Evolutionary conservation across 2,888 invertebrate species (phyloP), one percentile per base, ranked within the genome.

Genomic region (Unio pictorum): DNA sequence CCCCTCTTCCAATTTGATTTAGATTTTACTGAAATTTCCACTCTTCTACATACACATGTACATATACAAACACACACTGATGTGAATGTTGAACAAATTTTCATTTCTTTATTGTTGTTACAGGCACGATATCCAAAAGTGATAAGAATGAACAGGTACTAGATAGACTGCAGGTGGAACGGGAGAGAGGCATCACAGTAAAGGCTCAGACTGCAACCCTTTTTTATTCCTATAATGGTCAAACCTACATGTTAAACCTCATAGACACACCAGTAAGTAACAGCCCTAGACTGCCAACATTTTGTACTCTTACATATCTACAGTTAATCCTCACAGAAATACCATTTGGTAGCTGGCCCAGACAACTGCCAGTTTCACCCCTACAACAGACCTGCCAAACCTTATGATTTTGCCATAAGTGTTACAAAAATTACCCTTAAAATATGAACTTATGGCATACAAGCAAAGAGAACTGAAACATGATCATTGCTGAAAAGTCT

Each of bases 171-270:
- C 91, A 94, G 91, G 96, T 99, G 15, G 99, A 99, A 91, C 93
- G 94, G 85, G 98, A 99, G 91, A 93, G 99, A 85, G 99, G 99
- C 0, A 99, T 99, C 55, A 99, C 99, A 8, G 98, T 99, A 0
- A 99, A 99, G 91, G 99, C 99, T 17, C 98, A 99, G 86, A 96
- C 97, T 55, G 98, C 95, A 6, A 96, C 97, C 0, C 91, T 99
- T 75, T 92, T 95, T 55, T 90, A 92, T 81, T 81, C 88, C 34
- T 93, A 94, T 84, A 90, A 92, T 30, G 93, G 93, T 67, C 91
- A 87, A 57, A 83, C 83, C 23, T 98, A 96, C 91, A 91, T 98
- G 55, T 91, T 99, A 1, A 99, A 99, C 90, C 92, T 99, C 34
- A 98, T 99, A 83, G 99, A 99, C 89, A 99, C 99, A 26, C 99